These are phyloP conservation scores for Carpatolechia fugitivella DNA, from an alignment of 2,888 invertebrate genomes.

Conservation along the genomic window DNA sequence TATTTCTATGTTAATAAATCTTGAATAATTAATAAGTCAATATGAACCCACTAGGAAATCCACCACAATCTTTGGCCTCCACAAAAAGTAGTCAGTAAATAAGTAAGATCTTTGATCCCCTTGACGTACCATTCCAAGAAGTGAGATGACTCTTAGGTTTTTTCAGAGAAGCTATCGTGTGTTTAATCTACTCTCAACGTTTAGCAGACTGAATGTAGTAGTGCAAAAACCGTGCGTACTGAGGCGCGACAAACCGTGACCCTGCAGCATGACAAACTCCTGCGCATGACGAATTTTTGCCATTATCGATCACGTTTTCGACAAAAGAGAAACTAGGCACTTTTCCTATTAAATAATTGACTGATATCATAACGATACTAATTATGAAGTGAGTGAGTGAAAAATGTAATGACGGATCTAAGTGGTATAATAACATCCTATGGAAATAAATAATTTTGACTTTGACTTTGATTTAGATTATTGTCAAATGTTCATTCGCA, in stretches of 20 bases:
- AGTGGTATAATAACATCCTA: too few relatives aligned
- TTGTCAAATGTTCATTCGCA: too few relatives aligned
- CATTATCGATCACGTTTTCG: not conserved
- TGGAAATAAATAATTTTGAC: too few relatives aligned
- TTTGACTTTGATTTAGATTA: too few relatives aligned
- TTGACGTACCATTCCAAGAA: constrained; percentile 10
- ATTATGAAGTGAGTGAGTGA: not conserved
- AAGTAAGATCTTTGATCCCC: not conserved
- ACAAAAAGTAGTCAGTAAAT: not conserved
- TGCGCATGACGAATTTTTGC: constrained; percentile 3
- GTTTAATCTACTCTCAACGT: not conserved
- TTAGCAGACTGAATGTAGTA: not conserved
- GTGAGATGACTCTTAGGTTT: not conserved
- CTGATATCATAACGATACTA: not conserved
- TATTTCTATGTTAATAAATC: too few relatives aligned
- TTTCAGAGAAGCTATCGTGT: not conserved
- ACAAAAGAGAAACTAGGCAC: not conserved
- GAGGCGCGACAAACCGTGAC: constrained; percentile 8
- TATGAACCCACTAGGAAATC: not conserved
- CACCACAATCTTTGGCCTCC: not conserved
- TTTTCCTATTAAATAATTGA: not conserved
- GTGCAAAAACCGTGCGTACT: not conserved
- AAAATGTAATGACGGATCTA: too few relatives aligned
- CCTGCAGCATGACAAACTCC: not conserved
- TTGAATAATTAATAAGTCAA: too few relatives aligned